Base-by-base conservation (phyloP, 2,113 vertebrate species). In the Sebastes fasciatus region DNA sequence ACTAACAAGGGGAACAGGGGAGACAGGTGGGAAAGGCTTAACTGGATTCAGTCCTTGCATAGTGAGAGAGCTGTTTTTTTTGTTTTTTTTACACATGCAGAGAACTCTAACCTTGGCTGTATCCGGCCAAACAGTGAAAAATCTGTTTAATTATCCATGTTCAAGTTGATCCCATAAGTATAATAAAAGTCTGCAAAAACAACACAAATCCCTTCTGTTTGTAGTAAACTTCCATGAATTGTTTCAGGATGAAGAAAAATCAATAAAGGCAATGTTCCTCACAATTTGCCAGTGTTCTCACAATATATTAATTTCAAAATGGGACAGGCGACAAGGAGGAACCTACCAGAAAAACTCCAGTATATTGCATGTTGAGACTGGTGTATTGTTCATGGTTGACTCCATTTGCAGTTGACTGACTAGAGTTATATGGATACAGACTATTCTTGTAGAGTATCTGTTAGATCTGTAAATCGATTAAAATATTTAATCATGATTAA, bases 141-240 rank as follows among this genome's bases (percentile, higher is more conserved):
- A 82, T 77, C 40, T 23, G 63, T 86, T 90, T 87, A 91, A 93
- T 90, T 90, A 87, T 65, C 86, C 62, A 58, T 71, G 70, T 73
- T 82, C 8, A 49, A 74, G 43, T 74, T 14, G 45, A 79, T 45
- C 68, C 45, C 21, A 16, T 65, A 68, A 77, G 81, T 54, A 73
- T 13, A 72, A 68, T 48, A 61, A 83, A 73, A 74, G 78, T 63
- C 70, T 74, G 79, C 13, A 77, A 72, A 77, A 68, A 69, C 23
- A 74, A 61, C 51, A 57, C 19, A 54, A 90, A 81, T 80, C 55
- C 65, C 16, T 45, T 48, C 43, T 23, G 54, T 66, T 80, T 73
- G 55, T 52, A 21, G 43, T 71, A 45, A 67, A 43, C 68, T 60
- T 16, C 72, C 54, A 67, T 68, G 8, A 87, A 63, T 9, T 43